Evolutionary conservation across 2,113 vertebrate genomes (phyloP).

Genomic region (human (Homo sapiens)): GRCh38 chr4:187096501-187097000

Average conservation of each 20-base stretch:
- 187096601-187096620: not conserved
- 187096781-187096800: not conserved
- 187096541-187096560: not conserved
- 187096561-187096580: not conserved
- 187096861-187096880: not conserved
- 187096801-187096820: not conserved
- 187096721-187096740: not conserved
- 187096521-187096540: not conserved
- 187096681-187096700: not conserved
- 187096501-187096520: not conserved
- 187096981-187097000: not conserved
- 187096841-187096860: not conserved
- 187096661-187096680: not conserved
- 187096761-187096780: not conserved
- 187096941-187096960: not conserved
- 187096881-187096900: not conserved
- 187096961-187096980: not conserved
- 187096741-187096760: fast-evolving
- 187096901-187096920: not conserved
- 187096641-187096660: not conserved
- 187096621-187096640: not conserved
- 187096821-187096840: not conserved
- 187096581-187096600: not conserved
- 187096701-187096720: not conserved
- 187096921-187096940: not conserved